Base-by-base conservation (phyloP, 2,888 invertebrate genomes). In the Hypena proboscidalis region DNA sequence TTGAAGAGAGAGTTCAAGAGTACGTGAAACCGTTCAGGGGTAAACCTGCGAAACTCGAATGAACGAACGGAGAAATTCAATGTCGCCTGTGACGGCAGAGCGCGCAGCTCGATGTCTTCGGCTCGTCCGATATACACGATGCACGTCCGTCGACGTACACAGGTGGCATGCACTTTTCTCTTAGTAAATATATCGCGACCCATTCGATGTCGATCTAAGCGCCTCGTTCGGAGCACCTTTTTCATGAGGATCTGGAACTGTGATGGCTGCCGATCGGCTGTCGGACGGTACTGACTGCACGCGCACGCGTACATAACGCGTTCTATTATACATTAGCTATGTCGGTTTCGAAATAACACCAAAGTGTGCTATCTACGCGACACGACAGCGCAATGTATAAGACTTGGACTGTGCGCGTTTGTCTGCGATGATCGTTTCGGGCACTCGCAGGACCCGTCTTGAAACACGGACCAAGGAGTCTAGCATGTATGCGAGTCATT, bases 381-480 rank as follows among this genome's bases (percentile, higher is more conserved):
- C 43, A 43, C 64, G 67, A 69, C 61, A 57, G 72, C n/a, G 72
- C 65, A 65, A 73, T 68, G 66, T 48, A 17, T 4, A 3, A 52
- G 73, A 70, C 75, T 74, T 69, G 67, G 74, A 76, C 78, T 56
- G 75, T 75, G 70, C 67, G 67, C 63, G 75, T 65, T 63, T 62
- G 81, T 77, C 73, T 44, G 74, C 75, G 83, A 78, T 83, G 82
- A 70, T 78, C 77, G 82, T 74, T 82, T 85, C 74, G 80, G 83
- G 78, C 77, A 79, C 81, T 88, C 83, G 84, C 90, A 88, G 92
- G 93, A 93, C 93, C 94, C 94, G 94, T 94, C 94, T 94, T 94
- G 94, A 77, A 76, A 75, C 76, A 75, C 77, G 77, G 76, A 77
- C 75, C 75, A 75, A 74, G 76, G 77, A 77, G 77, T 74, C 72